phyloP scores from a whole-genome alignment of 64 coral and sea anemone species.

The Stichodactyla helianthus region DNA sequence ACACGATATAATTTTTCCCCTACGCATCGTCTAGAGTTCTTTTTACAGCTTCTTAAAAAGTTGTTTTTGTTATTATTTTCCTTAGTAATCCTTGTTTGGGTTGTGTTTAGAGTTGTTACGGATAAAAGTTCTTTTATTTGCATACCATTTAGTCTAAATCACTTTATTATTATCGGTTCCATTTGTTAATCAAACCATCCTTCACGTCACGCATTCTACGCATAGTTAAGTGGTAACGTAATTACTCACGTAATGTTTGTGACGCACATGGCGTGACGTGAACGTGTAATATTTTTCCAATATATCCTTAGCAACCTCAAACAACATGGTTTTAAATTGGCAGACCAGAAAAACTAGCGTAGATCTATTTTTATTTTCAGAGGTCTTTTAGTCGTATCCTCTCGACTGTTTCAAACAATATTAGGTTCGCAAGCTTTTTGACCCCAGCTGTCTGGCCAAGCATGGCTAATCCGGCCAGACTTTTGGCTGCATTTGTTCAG shows the following conservation, averaged over 20 bases:
- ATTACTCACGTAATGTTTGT: background rate
- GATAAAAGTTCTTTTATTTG: background rate
- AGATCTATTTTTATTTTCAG: background rate
- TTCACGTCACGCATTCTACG: background rate
- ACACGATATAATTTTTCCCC: background rate
- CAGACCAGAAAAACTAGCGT: background rate
- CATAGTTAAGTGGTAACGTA: background rate
- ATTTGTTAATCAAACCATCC: background rate
- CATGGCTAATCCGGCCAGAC: no score
- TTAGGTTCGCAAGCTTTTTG: no score
- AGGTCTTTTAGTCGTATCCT: background rate
- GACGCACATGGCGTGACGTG: slow-evolving; percentile 10
- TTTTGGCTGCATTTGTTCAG: no score
- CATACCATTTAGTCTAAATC: background rate
- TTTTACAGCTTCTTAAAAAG: background rate
- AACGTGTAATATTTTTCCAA: background rate
- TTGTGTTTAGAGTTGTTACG: background rate
- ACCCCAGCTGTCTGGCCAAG: no score
- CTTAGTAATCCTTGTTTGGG: background rate
- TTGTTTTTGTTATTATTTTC: background rate
- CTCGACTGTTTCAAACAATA: background rate
- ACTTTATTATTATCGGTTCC: background rate
- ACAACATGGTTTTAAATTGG: background rate
- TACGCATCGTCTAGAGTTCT: background rate
- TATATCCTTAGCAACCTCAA: background rate